A percentile compares a stretch with the other conserved stretches of the same genome.
Evolutionary conservation across 2,888 invertebrate genomes (phyloP).

Genomic region (Rhopalosiphum nymphaeae): DNA sequence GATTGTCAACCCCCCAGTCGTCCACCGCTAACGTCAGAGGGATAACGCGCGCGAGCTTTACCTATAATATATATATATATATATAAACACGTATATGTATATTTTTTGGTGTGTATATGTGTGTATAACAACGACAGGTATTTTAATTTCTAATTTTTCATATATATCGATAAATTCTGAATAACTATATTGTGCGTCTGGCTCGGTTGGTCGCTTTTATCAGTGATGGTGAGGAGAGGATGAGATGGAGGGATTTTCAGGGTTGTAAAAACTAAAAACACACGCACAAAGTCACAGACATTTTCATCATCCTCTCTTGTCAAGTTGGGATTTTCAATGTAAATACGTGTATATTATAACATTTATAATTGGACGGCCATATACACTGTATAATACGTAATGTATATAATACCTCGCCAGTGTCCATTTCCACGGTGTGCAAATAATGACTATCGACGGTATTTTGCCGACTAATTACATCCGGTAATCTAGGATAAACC

Average conservation of each 20-base stretch:
- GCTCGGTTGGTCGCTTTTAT: not conserved
- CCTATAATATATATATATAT: not conserved
- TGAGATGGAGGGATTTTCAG: not conserved
- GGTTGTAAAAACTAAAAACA: slow-evolving; percentile 6
- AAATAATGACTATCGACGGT: not conserved
- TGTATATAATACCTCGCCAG: not conserved
- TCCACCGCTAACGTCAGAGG: not conserved
- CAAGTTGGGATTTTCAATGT: slow-evolving; percentile 8
- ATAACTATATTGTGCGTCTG: not conserved
- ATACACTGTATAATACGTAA: not conserved
- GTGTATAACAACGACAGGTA: not conserved
- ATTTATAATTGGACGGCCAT: slow-evolving; percentile 12
- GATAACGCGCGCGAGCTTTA: slow-evolving; percentile 36
- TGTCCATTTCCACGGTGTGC: not conserved
- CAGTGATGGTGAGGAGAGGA: not conserved
- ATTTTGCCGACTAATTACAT: slow-evolving; percentile 31
- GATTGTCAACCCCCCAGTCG: slow-evolving; percentile 25
- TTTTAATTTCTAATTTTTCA: slow-evolving; percentile 55
- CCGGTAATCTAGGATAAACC: slow-evolving; percentile 50
- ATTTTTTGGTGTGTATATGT: not conserved
- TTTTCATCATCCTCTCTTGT: not conserved
- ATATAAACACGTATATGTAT: too few relatives aligned
- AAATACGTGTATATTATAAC: not conserved
- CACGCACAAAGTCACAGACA: not conserved
- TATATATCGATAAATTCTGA: slow-evolving; percentile 27